A percentile compares a stretch with the other conserved stretches of the same genome.
These are phyloP conservation scores for Elephas maximus DNA, from an alignment of 2,113 vertebrate species.

Conservation along the genomic window DNA sequence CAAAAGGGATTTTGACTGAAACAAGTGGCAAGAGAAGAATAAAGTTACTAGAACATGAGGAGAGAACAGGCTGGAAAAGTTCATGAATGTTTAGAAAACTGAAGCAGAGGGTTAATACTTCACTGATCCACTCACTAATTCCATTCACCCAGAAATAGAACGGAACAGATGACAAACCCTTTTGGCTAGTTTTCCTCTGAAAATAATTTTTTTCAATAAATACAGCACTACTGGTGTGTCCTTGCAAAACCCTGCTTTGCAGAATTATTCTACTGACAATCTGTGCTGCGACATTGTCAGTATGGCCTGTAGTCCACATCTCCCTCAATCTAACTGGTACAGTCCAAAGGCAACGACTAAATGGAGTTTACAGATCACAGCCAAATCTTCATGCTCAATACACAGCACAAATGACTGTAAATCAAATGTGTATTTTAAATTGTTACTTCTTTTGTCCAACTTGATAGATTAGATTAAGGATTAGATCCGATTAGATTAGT, in stretches of 20 bases:
- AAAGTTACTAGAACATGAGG: not conserved
- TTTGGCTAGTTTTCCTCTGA: constrained; percentile 55
- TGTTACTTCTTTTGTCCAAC: not conserved
- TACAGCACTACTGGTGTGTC: not conserved
- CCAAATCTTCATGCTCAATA: not conserved
- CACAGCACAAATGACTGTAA: accelerated
- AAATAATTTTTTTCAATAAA: constrained; percentile 65
- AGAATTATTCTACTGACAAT: not conserved
- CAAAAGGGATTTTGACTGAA: constrained; percentile 6
- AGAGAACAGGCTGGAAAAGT: constrained; percentile 5
- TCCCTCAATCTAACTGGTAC: not conserved
- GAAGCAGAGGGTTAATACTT: constrained; percentile 12
- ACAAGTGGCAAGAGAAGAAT: not conserved
- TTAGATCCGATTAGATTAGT: not conserved
- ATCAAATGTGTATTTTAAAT: not conserved
- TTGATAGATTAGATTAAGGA: not conserved
- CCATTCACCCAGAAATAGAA: constrained; percentile 71
- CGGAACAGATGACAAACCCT: constrained; percentile 54
- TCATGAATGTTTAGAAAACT: not conserved
- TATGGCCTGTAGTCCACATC: not conserved
- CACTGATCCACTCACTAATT: constrained; percentile 63
- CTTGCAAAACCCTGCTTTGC: constrained; percentile 26
- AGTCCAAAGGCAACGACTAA: no score
- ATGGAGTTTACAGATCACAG: not conserved
- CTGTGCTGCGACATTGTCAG: not conserved